Evolutionary conservation across 2,113 vertebrate species (phyloP).

Genomic region (Ptilorrhoa leucosticta): DNA sequence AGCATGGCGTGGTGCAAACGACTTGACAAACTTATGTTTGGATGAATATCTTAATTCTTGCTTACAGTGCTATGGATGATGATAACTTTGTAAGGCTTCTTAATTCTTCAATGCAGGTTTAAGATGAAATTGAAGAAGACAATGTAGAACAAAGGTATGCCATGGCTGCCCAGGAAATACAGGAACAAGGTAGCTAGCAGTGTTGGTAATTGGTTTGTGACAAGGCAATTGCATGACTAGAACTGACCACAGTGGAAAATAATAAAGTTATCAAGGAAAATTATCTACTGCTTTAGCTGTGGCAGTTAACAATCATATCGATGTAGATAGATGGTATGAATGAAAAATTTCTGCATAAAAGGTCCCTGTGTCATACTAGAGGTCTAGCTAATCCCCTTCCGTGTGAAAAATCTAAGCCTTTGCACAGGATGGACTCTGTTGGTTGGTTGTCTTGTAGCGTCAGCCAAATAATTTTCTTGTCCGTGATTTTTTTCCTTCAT

Average conservation of each 20-base stretch:
- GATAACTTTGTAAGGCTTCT: not conserved
- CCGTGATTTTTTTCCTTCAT: not conserved
- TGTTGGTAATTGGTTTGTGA: not conserved
- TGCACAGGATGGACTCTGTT: not conserved
- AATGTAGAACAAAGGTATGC: not conserved
- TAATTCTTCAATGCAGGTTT: not conserved
- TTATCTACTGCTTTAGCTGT: not conserved
- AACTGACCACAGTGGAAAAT: not conserved
- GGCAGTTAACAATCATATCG: not conserved
- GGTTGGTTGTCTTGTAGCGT: not conserved
- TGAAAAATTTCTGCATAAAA: not conserved
- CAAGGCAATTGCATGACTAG: not conserved
- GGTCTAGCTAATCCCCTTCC: not conserved
- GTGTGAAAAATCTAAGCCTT: not conserved
- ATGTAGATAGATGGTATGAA: not conserved
- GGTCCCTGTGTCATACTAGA: not conserved
- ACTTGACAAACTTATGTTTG: not conserved
- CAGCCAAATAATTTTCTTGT: not conserved
- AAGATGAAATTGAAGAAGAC: not conserved
- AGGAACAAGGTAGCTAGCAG: not conserved
- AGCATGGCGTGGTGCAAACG: not conserved
- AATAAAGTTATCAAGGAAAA: not conserved
- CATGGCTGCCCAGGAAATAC: not conserved
- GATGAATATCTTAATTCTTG: not conserved
- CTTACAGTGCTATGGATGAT: not conserved